A percentile compares a stretch with the other conserved stretches of the same genome.
Conservation (phyloP, 2,113 vertebrate genomes). For the Oreochromis tanganicae region DNA sequence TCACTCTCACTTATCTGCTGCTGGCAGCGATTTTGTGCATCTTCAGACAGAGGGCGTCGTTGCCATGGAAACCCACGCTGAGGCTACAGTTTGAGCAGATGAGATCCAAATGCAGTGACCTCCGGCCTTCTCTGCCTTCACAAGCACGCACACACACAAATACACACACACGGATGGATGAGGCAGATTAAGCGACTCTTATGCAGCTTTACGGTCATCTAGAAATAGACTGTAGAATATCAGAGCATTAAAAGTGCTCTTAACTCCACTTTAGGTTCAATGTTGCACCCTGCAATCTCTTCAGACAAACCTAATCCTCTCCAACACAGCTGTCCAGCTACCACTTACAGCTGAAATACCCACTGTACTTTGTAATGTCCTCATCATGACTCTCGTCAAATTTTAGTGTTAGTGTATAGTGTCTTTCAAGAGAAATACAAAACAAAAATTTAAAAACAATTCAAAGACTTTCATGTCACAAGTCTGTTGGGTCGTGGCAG, state of each 20-base stretch:
- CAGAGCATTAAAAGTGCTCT: constrained; percentile 17
- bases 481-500: neutral
- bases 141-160: neutral
- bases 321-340: constrained; percentile 1
- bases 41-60: constrained; percentile 28
- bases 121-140: neutral
- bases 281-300: neutral
- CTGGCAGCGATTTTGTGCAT: constrained; percentile 12
- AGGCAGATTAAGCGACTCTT: constrained; percentile 26
- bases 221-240: neutral
- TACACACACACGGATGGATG: neutral
- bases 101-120: constrained; percentile 32
- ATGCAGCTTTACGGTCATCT: constrained; percentile 8
- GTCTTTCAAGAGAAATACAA: neutral
- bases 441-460: neutral
- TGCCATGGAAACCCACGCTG: constrained; percentile 38
- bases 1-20: constrained; percentile 11
- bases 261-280: neutral
- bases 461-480: neutral
- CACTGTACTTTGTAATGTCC: neutral
- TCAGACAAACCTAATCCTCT: constrained; percentile 17
- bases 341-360: neutral
- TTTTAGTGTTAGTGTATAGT: neutral
- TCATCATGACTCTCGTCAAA: neutral
- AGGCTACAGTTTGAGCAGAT: constrained; percentile 7